Evolutionary conservation across 2,113 vertebrate species (phyloP), one percentile per base, ranked within the genome.

Genomic region (Bostrychus sinensis): DNA sequence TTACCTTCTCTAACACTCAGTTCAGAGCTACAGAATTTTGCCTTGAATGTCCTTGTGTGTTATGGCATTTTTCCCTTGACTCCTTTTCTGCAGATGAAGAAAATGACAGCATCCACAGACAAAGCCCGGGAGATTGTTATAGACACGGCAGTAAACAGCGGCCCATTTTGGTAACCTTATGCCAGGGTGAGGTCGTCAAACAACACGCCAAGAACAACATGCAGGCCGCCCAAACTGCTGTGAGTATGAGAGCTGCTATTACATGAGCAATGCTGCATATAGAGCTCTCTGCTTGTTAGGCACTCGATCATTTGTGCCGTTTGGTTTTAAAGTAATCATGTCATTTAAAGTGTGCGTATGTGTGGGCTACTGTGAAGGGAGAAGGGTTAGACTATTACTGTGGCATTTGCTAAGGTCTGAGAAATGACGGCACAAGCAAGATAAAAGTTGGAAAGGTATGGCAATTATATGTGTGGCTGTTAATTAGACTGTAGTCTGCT

Each of bases 261-360:
- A 84, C 54, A 50, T 62, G 73, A 78, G 70, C 65, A 77, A 51
- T 3, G 58, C 46, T 60, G 25, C 37, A 16, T 14, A 39, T 9
- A 46, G 60, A 71, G 74, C 76, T 81, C 65, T 87, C 46, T 77
- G 81, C 67, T 76, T 54, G 70, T 82, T 83, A 60, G 46, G 25
- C 59, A n/a, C 48, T 64, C 17, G 56, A 59, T 69, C 70, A 75
- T 72, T 45, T 56, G 74, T 72, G 73, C 6, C 16, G 72, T 79
- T 88, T 77, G 77, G 77, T 86, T 87, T 88, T 71, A 70, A 82
- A 68, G 76, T 71, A 87, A 84, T 87, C 69, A 81, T 86, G 79
- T 84, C 42, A 82, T 85, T 86, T 72, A 28, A 34, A 43, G 53
- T 65, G 56, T 42, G 58, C 28, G n/a, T 6, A 23, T 26, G 64